phyloP scores from a whole-genome alignment of 2,113 vertebrate species.

The Alectura lathami region DNA sequence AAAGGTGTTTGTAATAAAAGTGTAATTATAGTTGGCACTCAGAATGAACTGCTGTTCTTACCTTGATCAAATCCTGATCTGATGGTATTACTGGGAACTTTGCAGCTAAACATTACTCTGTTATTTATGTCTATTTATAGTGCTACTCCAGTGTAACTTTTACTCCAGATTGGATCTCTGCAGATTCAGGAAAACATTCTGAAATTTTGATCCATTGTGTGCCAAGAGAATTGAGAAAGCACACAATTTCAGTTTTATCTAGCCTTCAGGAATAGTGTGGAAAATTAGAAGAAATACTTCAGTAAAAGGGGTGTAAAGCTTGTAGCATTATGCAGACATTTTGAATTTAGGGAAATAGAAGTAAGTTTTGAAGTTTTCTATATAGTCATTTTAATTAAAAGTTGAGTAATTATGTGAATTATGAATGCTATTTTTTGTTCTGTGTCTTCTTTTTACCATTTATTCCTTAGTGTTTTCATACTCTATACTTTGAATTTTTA shows the following conservation, averaged over 20 bases:
- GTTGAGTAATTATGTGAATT: neutral
- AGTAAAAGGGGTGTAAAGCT: neutral
- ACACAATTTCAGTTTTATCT: neutral
- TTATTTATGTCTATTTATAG: neutral
- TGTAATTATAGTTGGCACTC: neutral
- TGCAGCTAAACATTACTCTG: neutral
- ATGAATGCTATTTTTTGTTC: neutral
- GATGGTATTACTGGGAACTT: neutral
- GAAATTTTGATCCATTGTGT: neutral
- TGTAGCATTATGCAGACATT: neutral
- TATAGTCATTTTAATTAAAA: neutral
- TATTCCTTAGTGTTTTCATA: neutral
- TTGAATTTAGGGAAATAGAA: neutral
- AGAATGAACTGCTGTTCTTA: neutral
- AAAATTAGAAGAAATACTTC: neutral
- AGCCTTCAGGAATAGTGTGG: neutral
- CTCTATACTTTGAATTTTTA: neutral
- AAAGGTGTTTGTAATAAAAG: neutral
- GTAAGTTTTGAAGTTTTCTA: neutral
- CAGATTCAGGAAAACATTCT: neutral
- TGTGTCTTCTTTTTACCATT: neutral
- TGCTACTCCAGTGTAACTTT: neutral
- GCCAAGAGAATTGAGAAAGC: neutral
- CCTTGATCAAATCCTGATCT: neutral
- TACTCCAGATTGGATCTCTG: neutral